phyloP scores from a whole-genome alignment of 2,888 invertebrate species.

The Brenthis ino region DNA sequence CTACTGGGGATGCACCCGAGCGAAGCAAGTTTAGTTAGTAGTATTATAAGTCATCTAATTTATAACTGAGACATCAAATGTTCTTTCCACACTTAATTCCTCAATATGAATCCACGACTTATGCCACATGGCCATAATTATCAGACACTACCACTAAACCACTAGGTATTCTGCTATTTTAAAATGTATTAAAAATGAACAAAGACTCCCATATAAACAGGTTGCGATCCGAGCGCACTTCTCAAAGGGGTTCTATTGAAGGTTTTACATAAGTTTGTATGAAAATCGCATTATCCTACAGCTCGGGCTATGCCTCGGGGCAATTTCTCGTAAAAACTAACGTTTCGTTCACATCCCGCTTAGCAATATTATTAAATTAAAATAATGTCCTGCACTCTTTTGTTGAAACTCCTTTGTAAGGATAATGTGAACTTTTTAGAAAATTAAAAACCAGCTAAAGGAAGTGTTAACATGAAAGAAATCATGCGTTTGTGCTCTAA shows the following conservation, averaged over 20 bases:
- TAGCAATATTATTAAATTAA: conserved; percentile 3
- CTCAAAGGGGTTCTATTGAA: conserved; percentile 42
- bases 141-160: background rate
- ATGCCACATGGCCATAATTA: background rate
- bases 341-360: conserved; percentile 19
- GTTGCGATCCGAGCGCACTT: conserved; percentile 35
- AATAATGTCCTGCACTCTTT: background rate
- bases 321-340: conserved; percentile 21
- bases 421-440: no score
- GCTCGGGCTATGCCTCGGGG: background rate
- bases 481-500: background rate
- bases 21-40: no score
- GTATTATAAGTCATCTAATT: no score
- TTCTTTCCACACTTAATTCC: no score
- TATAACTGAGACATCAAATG: no score
- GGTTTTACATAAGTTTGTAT: conserved; percentile 62
- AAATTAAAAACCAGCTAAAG: background rate
- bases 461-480: background rate
- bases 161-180: background rate
- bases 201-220: conserved; percentile 17
- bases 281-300: conserved; percentile 57
- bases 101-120: no score
- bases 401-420: background rate
- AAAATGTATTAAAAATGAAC: conserved; percentile 11
- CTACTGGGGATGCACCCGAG: no score